phyloP scores from a whole-genome alignment of 23 tunicate genomes.

The Diplosoma virens region DNA sequence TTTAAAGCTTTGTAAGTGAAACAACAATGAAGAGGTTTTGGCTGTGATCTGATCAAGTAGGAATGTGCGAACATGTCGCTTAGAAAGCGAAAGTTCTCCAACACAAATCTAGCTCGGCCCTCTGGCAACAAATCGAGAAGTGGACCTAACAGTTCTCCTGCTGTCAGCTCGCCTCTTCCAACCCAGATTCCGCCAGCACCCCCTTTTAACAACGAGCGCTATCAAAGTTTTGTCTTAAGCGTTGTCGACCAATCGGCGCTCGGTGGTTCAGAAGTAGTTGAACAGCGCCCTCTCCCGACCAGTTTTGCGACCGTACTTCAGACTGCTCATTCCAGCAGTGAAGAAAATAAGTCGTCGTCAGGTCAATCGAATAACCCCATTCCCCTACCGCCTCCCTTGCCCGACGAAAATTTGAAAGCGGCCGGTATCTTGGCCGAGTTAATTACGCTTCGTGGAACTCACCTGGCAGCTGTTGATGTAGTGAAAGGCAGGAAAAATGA shows the following conservation, averaged over 20 bases:
- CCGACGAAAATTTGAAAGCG: not conserved
- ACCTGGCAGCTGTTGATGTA: not conserved
- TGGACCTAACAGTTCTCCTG: not conserved
- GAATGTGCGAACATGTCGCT: too few relatives aligned
- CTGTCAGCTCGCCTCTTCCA: not conserved
- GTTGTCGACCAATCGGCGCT: not conserved
- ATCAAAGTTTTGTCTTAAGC: slow-evolving; percentile 3
- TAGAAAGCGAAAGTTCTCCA: slow-evolving; percentile 19
- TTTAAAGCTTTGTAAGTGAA: too few relatives aligned
- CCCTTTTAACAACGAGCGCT: too few relatives aligned
- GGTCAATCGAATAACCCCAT: not conserved
- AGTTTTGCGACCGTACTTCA: not conserved
- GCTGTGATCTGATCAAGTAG: too few relatives aligned
- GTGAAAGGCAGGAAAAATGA: not conserved
- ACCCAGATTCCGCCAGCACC: not conserved
- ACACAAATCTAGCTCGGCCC: slow-evolving; percentile 2
- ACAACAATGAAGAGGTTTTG: too few relatives aligned
- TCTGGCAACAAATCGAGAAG: not conserved
- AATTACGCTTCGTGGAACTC: slow-evolving; percentile 25
- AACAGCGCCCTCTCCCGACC: not conserved
- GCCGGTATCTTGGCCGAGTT: slow-evolving; percentile 38
- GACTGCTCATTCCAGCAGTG: not conserved
- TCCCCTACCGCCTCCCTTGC: slow-evolving; percentile 25
- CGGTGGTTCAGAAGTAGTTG: not conserved
- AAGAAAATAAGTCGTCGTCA: not conserved